A percentile compares a stretch with the other conserved stretches of the same genome.
Evolutionary conservation across 2,888 invertebrate genomes (phyloP).

Genomic region (Rhabditophanes sp.): DNA sequence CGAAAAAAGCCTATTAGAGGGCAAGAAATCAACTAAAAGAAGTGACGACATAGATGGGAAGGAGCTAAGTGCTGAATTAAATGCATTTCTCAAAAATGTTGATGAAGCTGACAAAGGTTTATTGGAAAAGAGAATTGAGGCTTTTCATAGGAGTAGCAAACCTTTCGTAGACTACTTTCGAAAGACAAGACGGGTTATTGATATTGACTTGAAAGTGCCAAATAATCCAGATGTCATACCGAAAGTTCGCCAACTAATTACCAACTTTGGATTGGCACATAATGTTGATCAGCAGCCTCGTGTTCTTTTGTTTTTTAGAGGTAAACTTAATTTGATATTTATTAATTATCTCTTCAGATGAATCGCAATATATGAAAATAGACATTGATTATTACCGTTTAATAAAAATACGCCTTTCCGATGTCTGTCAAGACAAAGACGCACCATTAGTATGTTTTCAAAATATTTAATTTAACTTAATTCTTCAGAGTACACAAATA

Average conservation of each 20-base stretch:
- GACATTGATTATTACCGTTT: slow-evolving; percentile 21
- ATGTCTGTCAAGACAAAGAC: slow-evolving; percentile 15
- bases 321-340: slow-evolving; percentile 9
- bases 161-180: slow-evolving; percentile 37
- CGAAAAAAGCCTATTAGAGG: slow-evolving; percentile 16
- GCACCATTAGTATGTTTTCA: slow-evolving; percentile 14
- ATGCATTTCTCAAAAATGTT: slow-evolving; percentile 25
- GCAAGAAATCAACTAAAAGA: no score
- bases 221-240: slow-evolving; percentile 17
- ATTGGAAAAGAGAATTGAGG: slow-evolving; percentile 32
- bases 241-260: slow-evolving; percentile 15
- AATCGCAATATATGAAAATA: slow-evolving; percentile 13
- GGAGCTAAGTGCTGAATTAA: slow-evolving; percentile 22
- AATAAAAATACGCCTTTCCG: slow-evolving; percentile 13
- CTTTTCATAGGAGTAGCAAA: slow-evolving; percentile 27
- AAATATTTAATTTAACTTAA: no score
- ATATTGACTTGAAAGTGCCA: slow-evolving; percentile 19
- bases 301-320: slow-evolving; percentile 20
- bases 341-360: slow-evolving; percentile 10
- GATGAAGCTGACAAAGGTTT: slow-evolving; percentile 40
- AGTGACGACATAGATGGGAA: slow-evolving; percentile 10
- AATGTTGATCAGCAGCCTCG: slow-evolving; percentile 20
- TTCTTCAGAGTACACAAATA: no score
- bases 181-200: slow-evolving; percentile 22
- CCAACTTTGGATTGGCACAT: slow-evolving; percentile 20